Conservation (phyloP, 1,140 invertebrate genomes). For the Charaxes varanes region DNA sequence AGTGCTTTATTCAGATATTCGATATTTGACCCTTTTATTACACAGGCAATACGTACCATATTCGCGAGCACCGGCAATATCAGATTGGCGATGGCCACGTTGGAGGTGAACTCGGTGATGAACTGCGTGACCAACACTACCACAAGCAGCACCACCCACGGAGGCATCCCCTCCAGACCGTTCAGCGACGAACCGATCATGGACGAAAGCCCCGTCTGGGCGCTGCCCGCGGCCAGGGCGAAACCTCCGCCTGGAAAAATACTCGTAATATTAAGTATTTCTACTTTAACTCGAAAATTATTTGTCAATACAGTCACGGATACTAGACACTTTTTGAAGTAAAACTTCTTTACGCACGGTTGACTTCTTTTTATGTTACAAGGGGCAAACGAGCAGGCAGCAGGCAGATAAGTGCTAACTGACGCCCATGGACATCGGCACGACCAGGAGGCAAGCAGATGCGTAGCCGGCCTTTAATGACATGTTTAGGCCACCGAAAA, state of each 20-base stretch:
- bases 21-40: no score
- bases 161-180: conserved; percentile 73
- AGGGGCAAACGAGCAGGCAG: no score
- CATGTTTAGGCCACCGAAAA: no score
- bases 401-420: no score
- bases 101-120: conserved; percentile 89
- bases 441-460: background rate
- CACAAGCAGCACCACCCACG: conserved; percentile 75
- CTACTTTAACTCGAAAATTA: no score
- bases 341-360: no score
- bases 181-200: conserved; percentile 81
- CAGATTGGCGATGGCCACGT: conserved; percentile 90
- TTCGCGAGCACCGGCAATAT: conserved; percentile 87
- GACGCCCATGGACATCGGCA: no score
- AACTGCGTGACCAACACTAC: conserved; percentile 73
- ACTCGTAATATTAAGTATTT: no score
- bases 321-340: no score
- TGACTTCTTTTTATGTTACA: no score
- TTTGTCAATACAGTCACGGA: no score
- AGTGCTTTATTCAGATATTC: no score
- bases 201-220: conserved; percentile 83
- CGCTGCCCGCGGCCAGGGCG: conserved; percentile 88
- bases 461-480: background rate
- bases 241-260: conserved; percentile 86
- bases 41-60: conserved; percentile 79